Evolutionary conservation across 2,888 invertebrate species (phyloP).

Genomic region (Capitulum mitella): DNA sequence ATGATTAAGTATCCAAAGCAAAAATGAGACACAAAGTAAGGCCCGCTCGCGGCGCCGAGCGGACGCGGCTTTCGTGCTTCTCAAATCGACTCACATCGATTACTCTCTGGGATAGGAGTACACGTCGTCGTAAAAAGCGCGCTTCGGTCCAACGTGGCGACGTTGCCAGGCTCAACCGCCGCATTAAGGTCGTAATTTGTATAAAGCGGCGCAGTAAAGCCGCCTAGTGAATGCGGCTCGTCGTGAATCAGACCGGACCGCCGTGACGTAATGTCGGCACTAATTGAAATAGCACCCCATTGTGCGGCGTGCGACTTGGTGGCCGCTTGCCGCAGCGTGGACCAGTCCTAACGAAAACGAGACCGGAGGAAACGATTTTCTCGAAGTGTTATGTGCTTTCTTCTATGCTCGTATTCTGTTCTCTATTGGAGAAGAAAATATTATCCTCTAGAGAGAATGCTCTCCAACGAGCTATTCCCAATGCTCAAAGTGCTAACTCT

Average conservation of each 20-base stretch:
- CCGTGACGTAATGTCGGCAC: not conserved
- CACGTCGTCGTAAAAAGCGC: not conserved
- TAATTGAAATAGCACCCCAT: slow-evolving; percentile 9
- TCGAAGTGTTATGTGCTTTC: no score
- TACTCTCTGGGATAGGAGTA: not conserved
- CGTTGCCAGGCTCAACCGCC: not conserved
- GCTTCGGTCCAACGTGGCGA: not conserved
- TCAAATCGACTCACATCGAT: not conserved
- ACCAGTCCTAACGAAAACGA: no score
- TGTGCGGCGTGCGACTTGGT: not conserved
- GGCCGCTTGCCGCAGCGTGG: no score
- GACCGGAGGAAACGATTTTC: no score
- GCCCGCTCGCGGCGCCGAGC: not conserved
- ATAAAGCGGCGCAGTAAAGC: not conserved
- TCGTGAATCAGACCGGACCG: not conserved
- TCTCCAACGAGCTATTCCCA: no score
- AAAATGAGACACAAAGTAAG: not conserved
- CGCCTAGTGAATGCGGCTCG: not conserved
- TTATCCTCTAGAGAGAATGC: no score
- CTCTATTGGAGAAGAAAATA: no score
- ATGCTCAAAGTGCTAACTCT: no score
- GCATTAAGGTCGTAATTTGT: not conserved
- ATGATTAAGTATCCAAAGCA: not conserved
- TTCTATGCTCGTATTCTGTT: no score
- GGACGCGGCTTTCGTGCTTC: not conserved